Evolutionary conservation across 1,140 invertebrate genomes (phyloP), one percentile per base, ranked within the genome.

Genomic region (Marisa cornuarietis): DNA sequence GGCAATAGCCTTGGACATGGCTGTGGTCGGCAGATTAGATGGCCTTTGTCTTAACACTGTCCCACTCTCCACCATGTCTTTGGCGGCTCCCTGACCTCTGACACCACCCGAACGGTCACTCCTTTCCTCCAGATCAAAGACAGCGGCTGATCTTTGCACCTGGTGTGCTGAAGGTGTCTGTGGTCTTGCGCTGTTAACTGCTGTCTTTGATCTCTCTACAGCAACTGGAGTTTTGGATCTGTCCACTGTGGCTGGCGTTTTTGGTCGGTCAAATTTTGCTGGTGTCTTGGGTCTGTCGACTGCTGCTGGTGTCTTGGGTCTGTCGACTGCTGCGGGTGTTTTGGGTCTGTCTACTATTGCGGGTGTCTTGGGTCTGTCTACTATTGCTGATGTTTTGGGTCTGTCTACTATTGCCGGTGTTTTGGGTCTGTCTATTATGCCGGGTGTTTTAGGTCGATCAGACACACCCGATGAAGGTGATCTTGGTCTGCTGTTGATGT

Each of bases 291-390:
- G 11, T 24, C 58, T 10, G n/a, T 72, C 62, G 42, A 71, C 62
- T 13, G 78, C 18, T 8, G 26, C 31, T 31, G 20, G 71, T 31
- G 54, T 31, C 31, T 18, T 79, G 8, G 78, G 83, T 10, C 79
- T 84, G 26, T 80, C 80, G 72, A 76, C 62, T 24, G 76, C 75
- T 58, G 78, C 73, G 0, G 81, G 81, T 5, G 83, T 84, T 62
- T 76, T 52, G 24, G 83, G 81, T 71, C 78, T 62, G 42, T 49
- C 49, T 10, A 26, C 52, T 62, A 73, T 54, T 4, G 52, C 26
- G 1, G 63, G 77, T 52, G 58, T 58, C 24, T 63, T 58, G 63
- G 61, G 22, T 66, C 58, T 65, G 71, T 51, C 51, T n/a, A n/a
- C 24, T 49, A 24, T 49, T 11, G 31, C 61, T 13, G 80, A 75